Evolutionary conservation across 2,888 invertebrate genomes (phyloP).

Genomic region (Dasypolia templi): DNA sequence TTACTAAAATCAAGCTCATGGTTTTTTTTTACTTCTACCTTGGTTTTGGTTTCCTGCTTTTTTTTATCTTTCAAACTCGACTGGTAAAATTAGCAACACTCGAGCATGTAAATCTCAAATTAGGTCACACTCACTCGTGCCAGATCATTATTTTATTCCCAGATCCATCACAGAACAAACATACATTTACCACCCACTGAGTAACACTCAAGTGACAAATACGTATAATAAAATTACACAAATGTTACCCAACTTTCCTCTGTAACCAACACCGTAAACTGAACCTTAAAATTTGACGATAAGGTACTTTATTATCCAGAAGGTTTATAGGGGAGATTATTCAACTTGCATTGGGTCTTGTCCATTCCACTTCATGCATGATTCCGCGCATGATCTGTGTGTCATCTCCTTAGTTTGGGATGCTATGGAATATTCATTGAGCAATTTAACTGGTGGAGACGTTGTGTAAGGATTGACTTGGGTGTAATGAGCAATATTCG

Average conservation of each 20-base stretch:
- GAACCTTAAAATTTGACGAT: background rate
- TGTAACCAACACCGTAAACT: background rate
- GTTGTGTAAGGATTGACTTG: slow-evolving; percentile 47
- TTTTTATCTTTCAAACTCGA: background rate
- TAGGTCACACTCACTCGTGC: slow-evolving; percentile 1
- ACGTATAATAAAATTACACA: slow-evolving; percentile 42
- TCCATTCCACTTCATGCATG: slow-evolving; percentile 66
- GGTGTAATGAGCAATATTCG: slow-evolving; percentile 40
- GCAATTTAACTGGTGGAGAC: slow-evolving; percentile 59
- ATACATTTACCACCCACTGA: slow-evolving; percentile 34
- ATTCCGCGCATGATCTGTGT: slow-evolving; percentile 64
- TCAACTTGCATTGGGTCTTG: slow-evolving; percentile 53
- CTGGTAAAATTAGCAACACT: too few species aligned
- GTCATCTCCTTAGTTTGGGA: slow-evolving; percentile 61
- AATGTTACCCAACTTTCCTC: slow-evolving; percentile 23
- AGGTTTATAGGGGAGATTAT: slow-evolving; percentile 33
- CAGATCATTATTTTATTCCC: slow-evolving; percentile 15
- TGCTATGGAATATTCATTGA: slow-evolving; percentile 64
- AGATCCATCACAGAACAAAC: slow-evolving; percentile 20
- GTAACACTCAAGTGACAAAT: slow-evolving; percentile 41
- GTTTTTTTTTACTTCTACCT: too few species aligned
- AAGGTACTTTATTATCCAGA: slow-evolving; percentile 19
- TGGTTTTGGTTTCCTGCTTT: too few species aligned
- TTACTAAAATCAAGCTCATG: too few species aligned
- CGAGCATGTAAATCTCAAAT: slow-evolving; percentile 3